A percentile compares a stretch with the other conserved stretches of the same genome.
phyloP scores from a whole-genome alignment of 2,797 vertebrate species.

The Tangara arthus region DNA sequence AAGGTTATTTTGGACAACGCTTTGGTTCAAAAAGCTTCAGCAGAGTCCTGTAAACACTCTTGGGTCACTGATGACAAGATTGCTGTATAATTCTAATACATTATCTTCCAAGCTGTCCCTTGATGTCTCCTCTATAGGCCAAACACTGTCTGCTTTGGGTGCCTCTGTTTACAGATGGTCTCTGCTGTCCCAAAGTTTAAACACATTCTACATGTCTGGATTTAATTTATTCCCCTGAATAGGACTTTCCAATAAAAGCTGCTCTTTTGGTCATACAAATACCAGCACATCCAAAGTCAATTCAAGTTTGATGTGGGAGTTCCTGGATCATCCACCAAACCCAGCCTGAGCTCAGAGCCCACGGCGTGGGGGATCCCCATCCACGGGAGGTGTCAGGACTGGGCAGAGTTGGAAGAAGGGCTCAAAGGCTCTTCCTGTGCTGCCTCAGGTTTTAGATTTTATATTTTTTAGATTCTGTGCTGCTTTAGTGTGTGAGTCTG shows the following conservation, averaged over 20 bases:
- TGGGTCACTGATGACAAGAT: constrained; percentile 4
- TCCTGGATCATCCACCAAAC: neutral
- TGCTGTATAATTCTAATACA: neutral
- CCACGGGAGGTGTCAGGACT: neutral
- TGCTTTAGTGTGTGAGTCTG: neutral
- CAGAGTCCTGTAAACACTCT: neutral
- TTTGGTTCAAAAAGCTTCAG: neutral
- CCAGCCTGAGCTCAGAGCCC: neutral
- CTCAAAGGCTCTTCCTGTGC: neutral
- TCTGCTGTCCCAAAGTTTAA: constrained; percentile 6
- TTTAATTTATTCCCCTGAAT: constrained; percentile 24
- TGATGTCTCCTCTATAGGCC: neutral
- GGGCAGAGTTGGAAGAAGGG: neutral
- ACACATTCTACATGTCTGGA: neutral
- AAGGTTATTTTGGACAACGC: neutral
- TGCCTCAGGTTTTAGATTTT: neutral
- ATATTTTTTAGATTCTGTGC: rapidly evolving
- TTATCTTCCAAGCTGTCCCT: neutral
- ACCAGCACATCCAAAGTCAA: neutral
- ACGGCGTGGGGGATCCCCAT: rapidly evolving
- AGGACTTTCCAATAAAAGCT: neutral
- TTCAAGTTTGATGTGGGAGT: neutral
- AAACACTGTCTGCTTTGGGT: neutral
- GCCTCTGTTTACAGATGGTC: constrained; percentile 35
- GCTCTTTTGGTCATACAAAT: neutral